Evolutionary conservation across 2,888 invertebrate species (phyloP), one percentile per base, ranked within the genome.

Genomic region (Philonicus albiceps): DNA sequence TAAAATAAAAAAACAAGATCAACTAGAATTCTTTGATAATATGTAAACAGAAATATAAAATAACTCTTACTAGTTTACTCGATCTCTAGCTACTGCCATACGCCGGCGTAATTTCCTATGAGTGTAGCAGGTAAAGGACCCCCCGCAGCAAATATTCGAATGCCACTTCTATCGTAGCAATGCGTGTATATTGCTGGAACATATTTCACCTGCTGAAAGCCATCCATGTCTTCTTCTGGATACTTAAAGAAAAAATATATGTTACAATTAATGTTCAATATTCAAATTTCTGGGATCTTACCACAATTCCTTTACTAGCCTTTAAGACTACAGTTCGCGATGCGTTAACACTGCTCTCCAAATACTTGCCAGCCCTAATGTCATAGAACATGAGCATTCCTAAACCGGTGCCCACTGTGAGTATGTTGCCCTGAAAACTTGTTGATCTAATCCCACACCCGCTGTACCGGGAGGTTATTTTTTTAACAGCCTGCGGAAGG

Each of bases 151-250:
- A 99, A 99, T 55, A 99, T 94, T 86, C 98, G 93, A 16, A 98
- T 98, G 16, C 98, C 98, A 88, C 96, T 97, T 89, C 95, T 95
- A 92, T 99, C 98, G 92, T 98, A 98, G 92, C 98, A 98, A 91
- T 99, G 98, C 2, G 98, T 98, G 93, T 98, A 99, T 90, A 99
- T 97, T 22, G 98, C 98, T 40, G 98, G 96, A 87, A 96, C 96
- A 92, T 98, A 97, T 92, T 97, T 96, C 86, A 96, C 95, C 90
- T 96, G 96, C 93, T 96, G 96, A 90, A 96, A 95, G 4, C 96
- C 96, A 89, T 97, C 97, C 88, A 96, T 95, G 89, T 95, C 96
- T 89, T 97, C 97, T 91, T 97, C 97, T 0, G 97, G 96, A 92
- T 96, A 97, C 97, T n/a, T 97, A 91, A 30, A 91, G 91, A 89